A percentile compares a stretch with the other conserved stretches of the same genome.
Conservation (phyloP, 2,797 vertebrate species). For the Distichodus sexfasciatus region DNA sequence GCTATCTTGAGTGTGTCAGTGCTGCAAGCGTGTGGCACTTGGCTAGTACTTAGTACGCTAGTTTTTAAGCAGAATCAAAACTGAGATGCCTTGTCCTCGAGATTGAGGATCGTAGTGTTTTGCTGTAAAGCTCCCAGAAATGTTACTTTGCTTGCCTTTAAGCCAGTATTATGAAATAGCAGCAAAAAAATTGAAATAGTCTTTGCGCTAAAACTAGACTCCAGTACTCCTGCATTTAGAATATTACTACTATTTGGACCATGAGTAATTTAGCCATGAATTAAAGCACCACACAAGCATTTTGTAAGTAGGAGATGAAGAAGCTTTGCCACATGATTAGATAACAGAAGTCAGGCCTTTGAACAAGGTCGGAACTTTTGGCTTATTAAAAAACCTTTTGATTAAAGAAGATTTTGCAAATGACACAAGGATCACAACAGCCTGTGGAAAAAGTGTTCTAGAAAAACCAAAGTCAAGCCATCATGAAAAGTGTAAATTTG, state of each 20-base stretch:
- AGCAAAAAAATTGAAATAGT: slow-evolving; percentile 46
- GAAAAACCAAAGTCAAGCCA: slow-evolving; percentile 37
- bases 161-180: slow-evolving; percentile 50
- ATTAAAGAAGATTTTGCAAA: background rate
- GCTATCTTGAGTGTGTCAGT: background rate
- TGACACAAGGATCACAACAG: slow-evolving; percentile 2
- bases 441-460: slow-evolving; percentile 44
- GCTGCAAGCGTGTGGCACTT: background rate
- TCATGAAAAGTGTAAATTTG: slow-evolving; percentile 38
- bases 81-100: slow-evolving; percentile 59
- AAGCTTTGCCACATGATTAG: background rate
- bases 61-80: slow-evolving; percentile 2
- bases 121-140: slow-evolving; percentile 47
- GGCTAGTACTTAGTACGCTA: background rate
- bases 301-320: background rate
- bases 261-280: background rate
- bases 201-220: slow-evolving; percentile 57
- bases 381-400: background rate
- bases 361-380: background rate
- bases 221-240: too few species aligned
- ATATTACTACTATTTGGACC: slow-evolving; percentile 32
- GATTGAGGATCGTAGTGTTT: slow-evolving; percentile 6
- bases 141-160: slow-evolving; percentile 73
- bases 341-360: too few species aligned
- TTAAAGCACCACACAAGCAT: background rate